Evolutionary conservation across 2,113 vertebrate genomes (phyloP).

Genomic region (Pagrus major): DNA sequence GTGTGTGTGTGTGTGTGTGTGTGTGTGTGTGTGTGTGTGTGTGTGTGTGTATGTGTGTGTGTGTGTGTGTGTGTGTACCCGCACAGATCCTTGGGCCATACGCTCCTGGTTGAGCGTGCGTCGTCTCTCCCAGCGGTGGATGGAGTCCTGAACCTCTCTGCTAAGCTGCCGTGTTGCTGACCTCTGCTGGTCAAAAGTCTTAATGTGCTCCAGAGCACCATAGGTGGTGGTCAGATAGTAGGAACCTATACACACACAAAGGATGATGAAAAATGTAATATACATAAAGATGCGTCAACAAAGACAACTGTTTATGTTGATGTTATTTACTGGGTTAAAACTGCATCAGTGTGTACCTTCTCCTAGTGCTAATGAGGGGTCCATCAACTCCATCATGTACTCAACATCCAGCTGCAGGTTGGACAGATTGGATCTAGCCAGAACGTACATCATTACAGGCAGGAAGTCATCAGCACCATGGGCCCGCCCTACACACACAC

Average conservation of each 20-base stretch:
- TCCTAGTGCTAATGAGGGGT: conserved; percentile 93
- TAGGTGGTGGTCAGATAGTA: conserved; percentile 98
- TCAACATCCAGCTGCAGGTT: conserved; percentile 93
- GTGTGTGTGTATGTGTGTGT: conserved; percentile 2
- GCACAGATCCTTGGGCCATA: conserved; percentile 87
- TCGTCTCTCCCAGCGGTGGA: conserved; percentile 95
- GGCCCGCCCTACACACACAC: conserved; percentile 85
- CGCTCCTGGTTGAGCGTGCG: conserved; percentile 93
- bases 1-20: conserved; percentile 17
- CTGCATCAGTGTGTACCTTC: conserved; percentile 86
- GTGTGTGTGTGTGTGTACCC: conserved; percentile 80
- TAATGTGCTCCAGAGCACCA: conserved; percentile 95
- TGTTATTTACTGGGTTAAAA: background rate
- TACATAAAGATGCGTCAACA: background rate
- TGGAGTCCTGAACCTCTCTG: conserved; percentile 96
- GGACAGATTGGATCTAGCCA: conserved; percentile 91
- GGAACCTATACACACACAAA: conserved; percentile 85
- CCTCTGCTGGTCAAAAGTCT: conserved; percentile 92
- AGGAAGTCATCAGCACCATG: conserved; percentile 97
- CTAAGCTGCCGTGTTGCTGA: conserved; percentile 92
- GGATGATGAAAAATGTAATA: background rate
- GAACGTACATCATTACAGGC: conserved; percentile 97
- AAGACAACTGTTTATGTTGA: too few relatives aligned
- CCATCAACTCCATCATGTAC: conserved; percentile 99
- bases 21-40: background rate